Conservation (phyloP, 2,888 invertebrate genomes). For the Rotaria macrura region DNA sequence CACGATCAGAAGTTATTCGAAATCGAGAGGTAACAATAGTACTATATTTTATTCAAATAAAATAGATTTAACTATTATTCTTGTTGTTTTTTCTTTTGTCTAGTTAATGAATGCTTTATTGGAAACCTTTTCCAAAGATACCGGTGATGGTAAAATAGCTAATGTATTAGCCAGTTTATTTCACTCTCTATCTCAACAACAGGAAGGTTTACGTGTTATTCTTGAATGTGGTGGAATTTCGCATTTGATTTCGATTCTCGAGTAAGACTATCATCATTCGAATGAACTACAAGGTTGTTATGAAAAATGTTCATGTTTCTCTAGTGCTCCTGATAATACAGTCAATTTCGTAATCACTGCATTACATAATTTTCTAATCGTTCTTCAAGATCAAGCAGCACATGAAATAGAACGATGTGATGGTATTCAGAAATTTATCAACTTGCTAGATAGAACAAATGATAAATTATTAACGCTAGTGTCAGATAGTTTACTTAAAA, state of each 20-base stretch:
- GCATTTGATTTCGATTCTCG: constrained; percentile 21
- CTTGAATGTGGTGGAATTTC: constrained; percentile 27
- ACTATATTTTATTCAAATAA: background rate
- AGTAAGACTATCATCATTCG: background rate
- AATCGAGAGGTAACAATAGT: background rate
- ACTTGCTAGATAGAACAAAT: background rate
- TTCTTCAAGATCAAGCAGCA: background rate
- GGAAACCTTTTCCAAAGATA: background rate
- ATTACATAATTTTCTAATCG: background rate
- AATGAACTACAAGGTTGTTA: background rate
- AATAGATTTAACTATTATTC: background rate
- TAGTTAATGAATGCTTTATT: background rate
- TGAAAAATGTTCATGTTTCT: background rate
- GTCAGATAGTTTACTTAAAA: background rate
- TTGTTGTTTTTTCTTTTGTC: no score
- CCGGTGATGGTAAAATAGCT: background rate
- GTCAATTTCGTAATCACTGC: background rate
- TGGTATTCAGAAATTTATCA: background rate
- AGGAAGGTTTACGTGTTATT: constrained; percentile 22
- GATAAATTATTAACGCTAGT: constrained; percentile 16
- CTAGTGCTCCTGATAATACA: background rate
- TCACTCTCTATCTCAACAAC: background rate
- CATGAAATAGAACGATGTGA: background rate
- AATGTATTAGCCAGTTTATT: background rate
- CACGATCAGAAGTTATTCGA: background rate